These are phyloP conservation scores for Drosophila pallidifrons DNA, from an alignment of 1,140 invertebrate species.

Conservation along the genomic window DNA sequence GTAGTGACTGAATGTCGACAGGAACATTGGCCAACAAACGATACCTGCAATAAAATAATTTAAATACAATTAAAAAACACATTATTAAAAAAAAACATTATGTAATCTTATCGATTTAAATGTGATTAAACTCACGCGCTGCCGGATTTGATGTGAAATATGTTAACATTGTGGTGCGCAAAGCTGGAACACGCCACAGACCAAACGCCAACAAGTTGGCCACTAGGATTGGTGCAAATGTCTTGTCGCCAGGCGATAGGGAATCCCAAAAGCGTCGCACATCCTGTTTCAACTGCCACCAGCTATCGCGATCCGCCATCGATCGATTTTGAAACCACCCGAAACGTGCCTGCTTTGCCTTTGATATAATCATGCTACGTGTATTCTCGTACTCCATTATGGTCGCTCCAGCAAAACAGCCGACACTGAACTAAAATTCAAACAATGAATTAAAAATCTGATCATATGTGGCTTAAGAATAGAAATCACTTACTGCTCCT, in stretches of 20 bases:
- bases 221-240: conserved; percentile 92
- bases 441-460: conserved; percentile 1
- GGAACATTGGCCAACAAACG: conserved; percentile 94
- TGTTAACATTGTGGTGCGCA: conserved; percentile 91
- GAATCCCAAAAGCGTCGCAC: conserved; percentile 90
- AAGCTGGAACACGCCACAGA: conserved; percentile 91
- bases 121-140: conserved; percentile 87
- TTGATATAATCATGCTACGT: conserved; percentile 87
- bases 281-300: conserved; percentile 69
- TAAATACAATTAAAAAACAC: too few species aligned
- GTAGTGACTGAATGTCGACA: conserved; percentile 97
- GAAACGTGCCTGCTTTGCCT: conserved; percentile 86
- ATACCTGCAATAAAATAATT: conserved; percentile 85
- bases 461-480: background rate
- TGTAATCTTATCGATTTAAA: conserved; percentile 33
- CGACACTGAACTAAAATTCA: conserved; percentile 87
- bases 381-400: conserved; percentile 96
- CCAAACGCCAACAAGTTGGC: conserved; percentile 93
- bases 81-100: too few species aligned
- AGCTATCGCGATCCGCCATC: conserved; percentile 47
- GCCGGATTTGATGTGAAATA: conserved; percentile 95
- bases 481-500: conserved; percentile 86
- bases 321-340: conserved; percentile 82
- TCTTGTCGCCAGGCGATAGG: conserved; percentile 90
- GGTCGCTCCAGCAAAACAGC: conserved; percentile 90